These are phyloP conservation scores for Cochlearius cochlearius DNA, from an alignment of 2,113 vertebrate genomes.

Conservation along the genomic window DNA sequence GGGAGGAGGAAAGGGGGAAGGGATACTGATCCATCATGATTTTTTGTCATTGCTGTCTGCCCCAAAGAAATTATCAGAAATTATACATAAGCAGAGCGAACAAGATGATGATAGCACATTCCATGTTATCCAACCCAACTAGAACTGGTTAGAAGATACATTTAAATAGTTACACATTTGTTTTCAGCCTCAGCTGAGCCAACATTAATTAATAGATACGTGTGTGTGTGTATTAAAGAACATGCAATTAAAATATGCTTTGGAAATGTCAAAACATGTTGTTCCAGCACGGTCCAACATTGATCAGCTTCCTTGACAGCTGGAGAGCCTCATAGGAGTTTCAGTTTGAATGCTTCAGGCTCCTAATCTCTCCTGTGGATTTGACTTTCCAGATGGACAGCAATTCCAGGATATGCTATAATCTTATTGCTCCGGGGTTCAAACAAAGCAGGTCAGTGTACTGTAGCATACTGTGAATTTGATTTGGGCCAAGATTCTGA, in stretches of 20 bases:
- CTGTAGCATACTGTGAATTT: neutral
- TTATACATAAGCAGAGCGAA: neutral
- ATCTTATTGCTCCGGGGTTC: neutral
- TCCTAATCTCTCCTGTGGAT: neutral
- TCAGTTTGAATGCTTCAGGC: neutral
- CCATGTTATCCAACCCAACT: neutral
- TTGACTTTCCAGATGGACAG: constrained; percentile 36
- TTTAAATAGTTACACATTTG: neutral
- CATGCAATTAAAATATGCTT: neutral
- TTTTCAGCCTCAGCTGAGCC: neutral
- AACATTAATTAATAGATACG: neutral
- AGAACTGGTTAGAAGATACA: neutral
- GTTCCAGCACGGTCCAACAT: neutral
- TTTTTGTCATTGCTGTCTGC: neutral
- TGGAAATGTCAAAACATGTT: constrained; percentile 36
- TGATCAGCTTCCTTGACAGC: constrained; percentile 15
- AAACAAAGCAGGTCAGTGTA: neutral
- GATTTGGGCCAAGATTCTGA: neutral
- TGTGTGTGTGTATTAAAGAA: neutral
- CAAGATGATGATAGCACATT: neutral
- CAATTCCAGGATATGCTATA: neutral
- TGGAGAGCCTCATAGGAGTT: neutral
- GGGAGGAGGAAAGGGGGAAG: neutral
- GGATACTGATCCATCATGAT: neutral
- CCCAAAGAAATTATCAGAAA: neutral